Conservation (phyloP, 2,113 vertebrate species). For the Chelonoidis abingdonii region DNA sequence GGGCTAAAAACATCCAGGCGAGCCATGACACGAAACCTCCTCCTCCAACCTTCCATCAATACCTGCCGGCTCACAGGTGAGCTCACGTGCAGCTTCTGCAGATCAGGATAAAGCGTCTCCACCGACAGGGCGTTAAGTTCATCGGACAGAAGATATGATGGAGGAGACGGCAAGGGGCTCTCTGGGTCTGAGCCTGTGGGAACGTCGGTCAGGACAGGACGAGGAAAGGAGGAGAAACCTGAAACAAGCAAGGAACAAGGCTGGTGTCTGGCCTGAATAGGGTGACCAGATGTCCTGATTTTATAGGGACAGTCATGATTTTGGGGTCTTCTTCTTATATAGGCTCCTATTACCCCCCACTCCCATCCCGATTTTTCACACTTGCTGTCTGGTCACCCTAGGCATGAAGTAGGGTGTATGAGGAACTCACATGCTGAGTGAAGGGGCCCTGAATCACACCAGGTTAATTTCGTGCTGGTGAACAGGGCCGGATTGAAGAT, state of each 20-base stretch:
- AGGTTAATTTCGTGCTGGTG: background rate
- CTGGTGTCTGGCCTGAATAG: background rate
- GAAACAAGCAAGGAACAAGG: background rate
- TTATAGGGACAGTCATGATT: too few relatives aligned
- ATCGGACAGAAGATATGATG: background rate
- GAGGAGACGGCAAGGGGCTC: slow-evolving; percentile 51
- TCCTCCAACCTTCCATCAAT: background rate
- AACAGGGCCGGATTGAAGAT: background rate
- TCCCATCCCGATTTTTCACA: too few relatives aligned
- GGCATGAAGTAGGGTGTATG: background rate
- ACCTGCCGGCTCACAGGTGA: slow-evolving; percentile 65
- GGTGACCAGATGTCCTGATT: too few relatives aligned
- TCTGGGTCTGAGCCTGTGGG: background rate
- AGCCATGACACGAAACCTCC: background rate
- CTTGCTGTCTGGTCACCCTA: too few relatives aligned
- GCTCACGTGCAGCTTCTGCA: slow-evolving; percentile 70
- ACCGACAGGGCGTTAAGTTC: accelerated
- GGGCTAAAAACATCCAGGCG: background rate
- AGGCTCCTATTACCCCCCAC: too few relatives aligned
- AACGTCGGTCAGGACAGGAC: background rate
- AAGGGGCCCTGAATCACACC: background rate
- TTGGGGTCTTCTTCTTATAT: too few relatives aligned
- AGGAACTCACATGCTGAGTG: background rate
- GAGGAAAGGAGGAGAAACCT: slow-evolving; percentile 25
- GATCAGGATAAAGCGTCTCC: slow-evolving; percentile 21